Evolutionary conservation across 2,113 vertebrate genomes (phyloP).

Genomic region (Vulpes ferrilata): DNA sequence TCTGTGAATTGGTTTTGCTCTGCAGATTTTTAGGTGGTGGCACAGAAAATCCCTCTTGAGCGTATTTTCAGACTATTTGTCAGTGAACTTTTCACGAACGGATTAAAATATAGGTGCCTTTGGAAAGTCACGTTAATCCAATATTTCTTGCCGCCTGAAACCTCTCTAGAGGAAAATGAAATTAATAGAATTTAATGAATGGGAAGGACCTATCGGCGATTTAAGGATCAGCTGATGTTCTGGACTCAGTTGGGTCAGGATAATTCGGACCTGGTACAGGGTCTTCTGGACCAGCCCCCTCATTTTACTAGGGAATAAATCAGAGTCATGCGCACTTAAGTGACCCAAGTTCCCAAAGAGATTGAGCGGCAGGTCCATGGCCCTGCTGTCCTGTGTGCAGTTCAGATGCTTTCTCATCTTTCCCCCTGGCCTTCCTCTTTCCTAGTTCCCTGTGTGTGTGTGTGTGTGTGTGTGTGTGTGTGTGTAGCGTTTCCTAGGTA

Average conservation of each 20-base stretch:
- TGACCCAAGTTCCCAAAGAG: background rate
- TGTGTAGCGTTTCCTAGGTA: background rate
- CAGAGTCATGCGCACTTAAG: background rate
- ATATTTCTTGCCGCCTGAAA: background rate
- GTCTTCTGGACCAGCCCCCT: background rate
- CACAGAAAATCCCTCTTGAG: slow-evolving; percentile 36
- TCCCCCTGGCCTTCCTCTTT: background rate
- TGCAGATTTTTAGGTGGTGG: background rate
- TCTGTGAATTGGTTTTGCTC: slow-evolving; percentile 34
- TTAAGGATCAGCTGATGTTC: background rate
- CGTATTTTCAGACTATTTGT: background rate
- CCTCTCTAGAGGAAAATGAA: slow-evolving; percentile 18
- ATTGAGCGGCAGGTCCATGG: background rate
- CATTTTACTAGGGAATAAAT: background rate
- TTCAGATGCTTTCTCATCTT: background rate
- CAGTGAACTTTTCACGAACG: background rate
- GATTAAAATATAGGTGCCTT: background rate
- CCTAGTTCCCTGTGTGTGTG: background rate
- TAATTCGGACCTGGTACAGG: background rate
- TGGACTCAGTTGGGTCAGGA: background rate
- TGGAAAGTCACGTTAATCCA: slow-evolving; percentile 14
- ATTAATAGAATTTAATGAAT: background rate
- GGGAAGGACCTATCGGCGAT: background rate
- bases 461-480: background rate
- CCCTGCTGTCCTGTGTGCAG: background rate